Evolutionary conservation across 1,140 invertebrate genomes (phyloP).

Genomic region (Neodiprion lecontei): DNA sequence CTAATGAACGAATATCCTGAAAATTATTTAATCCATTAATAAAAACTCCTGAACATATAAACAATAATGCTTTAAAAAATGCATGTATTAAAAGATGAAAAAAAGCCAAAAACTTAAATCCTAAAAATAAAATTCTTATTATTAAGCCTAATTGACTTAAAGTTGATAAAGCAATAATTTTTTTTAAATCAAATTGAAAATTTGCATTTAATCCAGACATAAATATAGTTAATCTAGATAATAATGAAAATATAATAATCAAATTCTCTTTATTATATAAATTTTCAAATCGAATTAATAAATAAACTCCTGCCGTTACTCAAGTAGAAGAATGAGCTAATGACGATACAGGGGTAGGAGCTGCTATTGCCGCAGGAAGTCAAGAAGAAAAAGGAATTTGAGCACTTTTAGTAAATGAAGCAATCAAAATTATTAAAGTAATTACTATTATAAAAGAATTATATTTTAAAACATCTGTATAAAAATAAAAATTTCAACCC

Average conservation of each 20-base stretch:
- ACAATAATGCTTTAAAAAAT: too few relatives aligned
- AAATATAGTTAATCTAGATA: conserved; percentile 65
- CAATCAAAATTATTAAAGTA: conserved; percentile 60
- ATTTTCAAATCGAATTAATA: too few relatives aligned
- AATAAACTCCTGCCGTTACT: too few relatives aligned
- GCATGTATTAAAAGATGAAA: too few relatives aligned
- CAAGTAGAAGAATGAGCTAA: too few relatives aligned
- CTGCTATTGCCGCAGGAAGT: conserved; percentile 73
- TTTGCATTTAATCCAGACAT: conserved; percentile 66
- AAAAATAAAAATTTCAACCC: conserved; percentile 62
- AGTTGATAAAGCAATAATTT: too few relatives aligned
- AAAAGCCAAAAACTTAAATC: too few relatives aligned
- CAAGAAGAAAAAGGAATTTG: conserved; percentile 77
- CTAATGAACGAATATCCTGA: too few relatives aligned
- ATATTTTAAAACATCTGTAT: conserved; percentile 58
- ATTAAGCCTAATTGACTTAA: too few relatives aligned
- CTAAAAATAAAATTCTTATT: too few relatives aligned
- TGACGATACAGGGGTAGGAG: conserved; percentile 40
- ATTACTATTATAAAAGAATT: conserved; percentile 57
- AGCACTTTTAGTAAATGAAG: conserved; percentile 74
- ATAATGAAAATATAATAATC: conserved; percentile 68
- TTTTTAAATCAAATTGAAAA: conserved; percentile 71
- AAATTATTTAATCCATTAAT: too few relatives aligned
- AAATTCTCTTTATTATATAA: conserved; percentile 29
- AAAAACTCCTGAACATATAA: too few relatives aligned